A percentile compares a stretch with the other conserved stretches of the same genome.
phyloP scores from a whole-genome alignment of 2,888 invertebrate species.

The Prosopocoilus inquinatus region DNA sequence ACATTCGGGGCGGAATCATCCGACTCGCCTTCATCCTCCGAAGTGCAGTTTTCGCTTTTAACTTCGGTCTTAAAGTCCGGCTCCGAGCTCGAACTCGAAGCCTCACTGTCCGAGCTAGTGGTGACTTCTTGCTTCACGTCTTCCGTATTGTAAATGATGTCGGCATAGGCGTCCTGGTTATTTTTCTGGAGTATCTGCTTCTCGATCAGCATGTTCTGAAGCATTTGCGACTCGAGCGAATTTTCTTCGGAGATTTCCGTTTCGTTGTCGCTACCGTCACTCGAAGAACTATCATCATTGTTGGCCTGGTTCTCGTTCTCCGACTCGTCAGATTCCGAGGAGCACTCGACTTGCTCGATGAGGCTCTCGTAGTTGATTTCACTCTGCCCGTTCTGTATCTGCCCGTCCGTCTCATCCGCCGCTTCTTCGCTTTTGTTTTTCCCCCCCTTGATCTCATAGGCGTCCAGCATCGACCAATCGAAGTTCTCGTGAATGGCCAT shows the following conservation, averaged over 20 bases:
- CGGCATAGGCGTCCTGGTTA: neutral
- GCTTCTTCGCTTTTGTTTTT: conserved; percentile 16
- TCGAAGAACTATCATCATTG: conserved; percentile 9
- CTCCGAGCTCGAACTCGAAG: conserved; percentile 25
- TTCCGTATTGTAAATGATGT: conserved; percentile 9
- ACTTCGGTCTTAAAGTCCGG: conserved; percentile 24
- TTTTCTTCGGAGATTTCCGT: conserved; percentile 25
- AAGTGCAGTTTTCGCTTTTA: conserved; percentile 25
- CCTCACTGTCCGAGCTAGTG: conserved; percentile 21
- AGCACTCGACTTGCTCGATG: conserved; percentile 38
- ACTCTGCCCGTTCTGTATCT: conserved; percentile 31
- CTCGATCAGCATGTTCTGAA: conserved; percentile 29
- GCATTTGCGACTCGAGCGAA: conserved; percentile 27
- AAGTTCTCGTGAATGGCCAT: conserved; percentile 58
- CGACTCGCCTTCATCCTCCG: conserved; percentile 19
- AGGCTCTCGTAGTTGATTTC: conserved; percentile 43
- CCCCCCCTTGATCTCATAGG: conserved; percentile 22
- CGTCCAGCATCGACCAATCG: conserved; percentile 40
- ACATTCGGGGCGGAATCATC: conserved; percentile 21
- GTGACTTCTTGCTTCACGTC: conserved; percentile 13
- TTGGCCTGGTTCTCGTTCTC: neutral
- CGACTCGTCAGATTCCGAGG: conserved; percentile 15
- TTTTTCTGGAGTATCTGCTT: conserved; percentile 13
- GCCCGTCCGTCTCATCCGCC: neutral
- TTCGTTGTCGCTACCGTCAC: conserved; percentile 12